A percentile compares a stretch with the other conserved stretches of the same genome.
These are phyloP conservation scores for Drosophila affinis DNA, from an alignment of 2,888 invertebrate species.

Conservation along the genomic window DNA sequence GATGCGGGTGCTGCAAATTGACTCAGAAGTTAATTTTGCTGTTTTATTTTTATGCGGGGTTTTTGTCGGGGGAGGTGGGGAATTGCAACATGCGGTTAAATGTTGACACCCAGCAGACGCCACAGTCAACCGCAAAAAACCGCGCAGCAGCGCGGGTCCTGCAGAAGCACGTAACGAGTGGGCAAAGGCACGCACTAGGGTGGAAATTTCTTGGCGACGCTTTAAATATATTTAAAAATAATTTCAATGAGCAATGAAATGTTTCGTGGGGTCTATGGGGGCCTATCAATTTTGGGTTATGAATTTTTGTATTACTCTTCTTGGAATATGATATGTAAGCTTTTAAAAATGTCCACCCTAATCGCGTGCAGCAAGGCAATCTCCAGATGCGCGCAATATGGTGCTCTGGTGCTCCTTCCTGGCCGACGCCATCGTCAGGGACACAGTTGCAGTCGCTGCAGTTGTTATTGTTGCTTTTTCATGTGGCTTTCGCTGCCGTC, in stretches of 20 bases:
- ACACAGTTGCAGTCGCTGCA: slow-evolving; percentile 36
- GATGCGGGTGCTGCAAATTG: slow-evolving; percentile 65
- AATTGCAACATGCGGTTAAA: slow-evolving; percentile 58
- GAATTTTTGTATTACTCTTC: background rate
- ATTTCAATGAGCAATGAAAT: background rate
- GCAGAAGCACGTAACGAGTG: slow-evolving; percentile 7
- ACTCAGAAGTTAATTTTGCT: slow-evolving; percentile 42
- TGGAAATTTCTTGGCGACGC: background rate
- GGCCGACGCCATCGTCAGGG: slow-evolving; percentile 52
- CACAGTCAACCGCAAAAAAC: slow-evolving; percentile 48
- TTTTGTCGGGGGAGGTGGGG: slow-evolving; percentile 18
- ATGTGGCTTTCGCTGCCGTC: slow-evolving; percentile 21
- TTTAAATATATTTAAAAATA: background rate
- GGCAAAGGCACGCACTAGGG: slow-evolving; percentile 7
- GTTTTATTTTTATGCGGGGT: slow-evolving; percentile 15
- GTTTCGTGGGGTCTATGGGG: background rate
- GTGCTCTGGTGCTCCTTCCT: slow-evolving; percentile 72
- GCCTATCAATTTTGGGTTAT: background rate
- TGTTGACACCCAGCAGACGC: slow-evolving; percentile 78
- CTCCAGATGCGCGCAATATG: slow-evolving; percentile 80
- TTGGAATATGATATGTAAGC: background rate
- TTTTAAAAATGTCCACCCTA: slow-evolving; percentile 14
- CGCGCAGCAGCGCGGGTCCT: slow-evolving; percentile 3
- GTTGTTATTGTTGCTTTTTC: slow-evolving; percentile 25
- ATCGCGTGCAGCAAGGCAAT: slow-evolving; percentile 56